Conservation (phyloP, 2,113 vertebrate genomes). For the Emydocephalus ijimae region DNA sequence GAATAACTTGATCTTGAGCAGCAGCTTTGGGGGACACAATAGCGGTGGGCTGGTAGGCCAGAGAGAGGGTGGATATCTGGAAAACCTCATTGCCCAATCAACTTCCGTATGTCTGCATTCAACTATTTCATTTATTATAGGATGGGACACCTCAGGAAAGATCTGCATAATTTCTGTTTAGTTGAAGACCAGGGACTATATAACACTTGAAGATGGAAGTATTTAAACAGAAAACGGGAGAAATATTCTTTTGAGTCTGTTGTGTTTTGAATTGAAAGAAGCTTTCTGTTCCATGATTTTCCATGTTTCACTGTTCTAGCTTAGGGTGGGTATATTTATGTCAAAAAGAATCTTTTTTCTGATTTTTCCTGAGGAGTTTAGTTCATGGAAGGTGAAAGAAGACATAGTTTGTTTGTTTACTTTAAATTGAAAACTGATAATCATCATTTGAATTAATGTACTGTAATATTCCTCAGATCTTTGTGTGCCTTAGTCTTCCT, state of each 20-base stretch:
- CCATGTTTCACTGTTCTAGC: not conserved
- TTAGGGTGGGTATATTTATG: not conserved
- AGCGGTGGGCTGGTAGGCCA: not conserved
- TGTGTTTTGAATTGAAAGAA: not conserved
- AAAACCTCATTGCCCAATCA: not conserved
- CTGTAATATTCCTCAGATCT: constrained; percentile 49
- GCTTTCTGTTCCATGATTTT: not conserved
- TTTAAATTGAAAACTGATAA: constrained; percentile 17
- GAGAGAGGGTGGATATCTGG: not conserved
- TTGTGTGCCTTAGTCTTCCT: constrained; percentile 7
- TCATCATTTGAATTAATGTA: constrained; percentile 36
- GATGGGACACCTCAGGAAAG: not conserved
- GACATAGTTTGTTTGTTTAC: not conserved
- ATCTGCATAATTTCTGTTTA: not conserved
- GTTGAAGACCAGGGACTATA: not conserved
- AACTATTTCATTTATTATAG: not conserved
- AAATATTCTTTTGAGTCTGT: not conserved
- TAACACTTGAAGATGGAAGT: not conserved
- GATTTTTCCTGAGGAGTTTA: not conserved
- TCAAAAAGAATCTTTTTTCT: not conserved
- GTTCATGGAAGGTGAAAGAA: not conserved
- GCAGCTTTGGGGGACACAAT: not conserved
- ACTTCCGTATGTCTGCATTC: not conserved
- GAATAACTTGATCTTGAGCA: not conserved
- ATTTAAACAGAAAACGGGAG: not conserved